Conservation (phyloP, 1,140 invertebrate genomes). For the Ruditapes philippinarum region DNA sequence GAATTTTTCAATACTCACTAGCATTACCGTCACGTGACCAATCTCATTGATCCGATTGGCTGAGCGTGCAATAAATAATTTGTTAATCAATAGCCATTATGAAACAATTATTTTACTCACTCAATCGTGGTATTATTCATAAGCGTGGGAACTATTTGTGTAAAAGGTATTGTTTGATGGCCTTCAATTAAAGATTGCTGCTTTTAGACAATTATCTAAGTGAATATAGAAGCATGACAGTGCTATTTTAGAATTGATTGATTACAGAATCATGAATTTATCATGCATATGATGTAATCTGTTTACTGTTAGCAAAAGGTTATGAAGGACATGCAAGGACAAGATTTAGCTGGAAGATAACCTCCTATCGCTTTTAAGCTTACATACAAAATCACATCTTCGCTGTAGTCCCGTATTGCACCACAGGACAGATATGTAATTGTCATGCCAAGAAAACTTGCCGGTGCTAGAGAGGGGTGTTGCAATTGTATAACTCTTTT, state of each 20-base stretch:
- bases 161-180: conserved; percentile 10
- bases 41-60: conserved; percentile 14
- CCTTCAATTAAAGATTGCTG: conserved; percentile 14
- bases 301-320: too few relatives aligned
- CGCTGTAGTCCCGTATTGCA: too few relatives aligned
- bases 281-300: conserved; percentile 6
- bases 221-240: conserved; percentile 7
- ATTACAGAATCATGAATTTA: not conserved
- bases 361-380: too few relatives aligned
- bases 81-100: conserved; percentile 31
- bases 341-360: too few relatives aligned
- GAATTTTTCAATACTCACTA: conserved; percentile 25
- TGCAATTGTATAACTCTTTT: too few relatives aligned
- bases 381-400: too few relatives aligned
- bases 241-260: conserved; percentile 7
- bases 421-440: too few relatives aligned
- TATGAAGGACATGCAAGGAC: too few relatives aligned
- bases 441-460: too few relatives aligned
- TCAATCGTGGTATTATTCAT: conserved; percentile 33
- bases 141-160: conserved; percentile 39
- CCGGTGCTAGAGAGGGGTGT: too few relatives aligned
- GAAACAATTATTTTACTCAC: conserved; percentile 34
- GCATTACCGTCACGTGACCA: not conserved
- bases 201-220: not conserved
- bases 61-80: conserved; percentile 34